These are phyloP conservation scores for Brachyptera putata DNA, from an alignment of 2,888 invertebrate species.

Conservation along the genomic window DNA sequence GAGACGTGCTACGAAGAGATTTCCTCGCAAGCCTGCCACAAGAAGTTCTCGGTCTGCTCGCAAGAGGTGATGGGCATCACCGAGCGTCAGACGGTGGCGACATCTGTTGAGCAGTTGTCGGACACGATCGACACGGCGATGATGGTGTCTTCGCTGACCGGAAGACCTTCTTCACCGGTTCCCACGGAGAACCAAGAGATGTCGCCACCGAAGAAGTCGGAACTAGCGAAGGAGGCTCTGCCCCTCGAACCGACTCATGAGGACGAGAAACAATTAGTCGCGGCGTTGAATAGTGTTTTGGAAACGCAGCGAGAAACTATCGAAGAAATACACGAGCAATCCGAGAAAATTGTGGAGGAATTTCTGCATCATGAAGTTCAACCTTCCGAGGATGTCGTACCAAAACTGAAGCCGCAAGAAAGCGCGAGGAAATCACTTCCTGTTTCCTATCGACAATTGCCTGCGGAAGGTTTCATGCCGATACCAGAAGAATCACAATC, in stretches of 20 bases:
- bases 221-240: neutral
- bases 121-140: constrained; percentile 24
- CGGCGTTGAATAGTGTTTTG: neutral
- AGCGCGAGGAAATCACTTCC: neutral
- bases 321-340: neutral
- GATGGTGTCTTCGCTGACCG: constrained; percentile 21
- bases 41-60: constrained; percentile 39
- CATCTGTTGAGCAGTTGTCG: constrained; percentile 31
- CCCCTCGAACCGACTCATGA: too few relatives aligned
- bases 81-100: constrained; percentile 34
- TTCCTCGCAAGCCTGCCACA: constrained; percentile 13
- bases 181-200: constrained; percentile 7
- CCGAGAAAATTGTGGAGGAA: neutral
- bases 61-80: constrained; percentile 35
- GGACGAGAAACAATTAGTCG: neutral
- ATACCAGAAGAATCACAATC: neutral
- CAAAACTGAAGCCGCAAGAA: neutral
- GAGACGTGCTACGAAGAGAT: neutral
- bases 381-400: neutral
- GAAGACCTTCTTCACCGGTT: constrained; percentile 29
- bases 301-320: neutral
- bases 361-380: neutral
- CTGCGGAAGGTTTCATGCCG: neutral
- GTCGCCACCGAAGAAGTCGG: neutral
- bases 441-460: neutral